Conservation (phyloP, 1,140 invertebrate species). For the Steinernema feltiae region DNA sequence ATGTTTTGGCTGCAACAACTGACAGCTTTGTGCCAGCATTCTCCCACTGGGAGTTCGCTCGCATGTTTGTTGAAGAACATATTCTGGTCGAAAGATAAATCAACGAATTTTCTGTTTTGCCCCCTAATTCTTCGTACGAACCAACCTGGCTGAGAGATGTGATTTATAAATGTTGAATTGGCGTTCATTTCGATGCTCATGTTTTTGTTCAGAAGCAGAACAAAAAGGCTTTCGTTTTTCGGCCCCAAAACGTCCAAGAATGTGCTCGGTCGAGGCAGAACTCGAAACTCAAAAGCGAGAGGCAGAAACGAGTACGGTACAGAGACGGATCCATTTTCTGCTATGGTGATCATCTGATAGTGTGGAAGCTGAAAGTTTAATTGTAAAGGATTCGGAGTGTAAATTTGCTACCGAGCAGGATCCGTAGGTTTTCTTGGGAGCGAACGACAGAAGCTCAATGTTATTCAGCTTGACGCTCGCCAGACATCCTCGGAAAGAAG, state of each 20-base stretch:
- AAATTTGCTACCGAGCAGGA: slow-evolving; percentile 16
- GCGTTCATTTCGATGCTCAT: not conserved
- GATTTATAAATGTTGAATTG: not conserved
- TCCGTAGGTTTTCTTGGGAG: slow-evolving; percentile 30
- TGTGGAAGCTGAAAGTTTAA: slow-evolving; percentile 35
- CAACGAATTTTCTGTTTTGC: no score
- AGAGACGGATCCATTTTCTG: slow-evolving; percentile 32
- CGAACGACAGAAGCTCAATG: slow-evolving; percentile 44
- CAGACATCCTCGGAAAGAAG: slow-evolving; percentile 48
- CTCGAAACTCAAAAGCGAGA: slow-evolving; percentile 51
- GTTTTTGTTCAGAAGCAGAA: slow-evolving; percentile 2
- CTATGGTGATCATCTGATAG: slow-evolving; percentile 51
- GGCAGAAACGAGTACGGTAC: slow-evolving; percentile 56
- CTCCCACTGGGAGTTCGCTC: no score
- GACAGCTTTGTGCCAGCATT: no score
- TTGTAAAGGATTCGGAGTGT: not conserved
- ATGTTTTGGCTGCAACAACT: no score
- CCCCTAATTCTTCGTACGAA: no score
- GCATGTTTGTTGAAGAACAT: no score
- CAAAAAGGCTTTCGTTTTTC: slow-evolving; percentile 21
- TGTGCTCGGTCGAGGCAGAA: slow-evolving; percentile 31
- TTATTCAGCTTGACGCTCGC: slow-evolving; percentile 48
- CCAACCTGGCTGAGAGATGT: slow-evolving; percentile 19
- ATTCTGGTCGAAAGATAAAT: slow-evolving; percentile 22
- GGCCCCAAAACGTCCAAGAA: slow-evolving; percentile 28